phyloP scores from a whole-genome alignment of 2,888 invertebrate species.

The Agapetus fuscipes region DNA sequence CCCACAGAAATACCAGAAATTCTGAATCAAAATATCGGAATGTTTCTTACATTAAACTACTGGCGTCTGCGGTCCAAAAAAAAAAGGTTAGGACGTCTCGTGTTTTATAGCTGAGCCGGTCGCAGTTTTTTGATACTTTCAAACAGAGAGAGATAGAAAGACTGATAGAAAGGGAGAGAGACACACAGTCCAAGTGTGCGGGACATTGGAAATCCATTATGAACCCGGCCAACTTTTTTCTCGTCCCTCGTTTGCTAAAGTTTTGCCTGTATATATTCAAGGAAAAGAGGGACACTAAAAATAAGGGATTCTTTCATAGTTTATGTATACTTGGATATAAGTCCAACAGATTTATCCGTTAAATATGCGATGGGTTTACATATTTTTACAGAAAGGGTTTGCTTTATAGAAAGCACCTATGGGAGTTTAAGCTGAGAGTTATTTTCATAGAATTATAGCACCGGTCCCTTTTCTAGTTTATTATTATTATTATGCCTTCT shows the following conservation, averaged over 20 bases:
- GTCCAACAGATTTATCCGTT: too few relatives aligned
- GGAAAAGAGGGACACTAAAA: neutral
- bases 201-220: constrained; percentile 20
- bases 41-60: neutral
- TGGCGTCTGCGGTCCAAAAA: neutral
- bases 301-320: neutral
- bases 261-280: constrained; percentile 5
- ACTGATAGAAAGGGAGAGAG: too few relatives aligned
- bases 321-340: too few relatives aligned
- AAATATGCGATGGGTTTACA: too few relatives aligned
- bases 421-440: too few relatives aligned
- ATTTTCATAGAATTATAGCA: too few relatives aligned
- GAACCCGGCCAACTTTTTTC: constrained; percentile 12
- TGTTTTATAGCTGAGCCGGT: constrained; percentile 8
- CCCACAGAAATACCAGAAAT: too few relatives aligned
- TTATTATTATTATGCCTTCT: too few relatives aligned
- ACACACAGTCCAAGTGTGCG: constrained; percentile 7
- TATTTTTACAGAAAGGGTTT: too few relatives aligned
- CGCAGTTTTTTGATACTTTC: constrained; percentile 10
- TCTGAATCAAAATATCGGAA: neutral
- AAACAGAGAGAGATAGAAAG: neutral
- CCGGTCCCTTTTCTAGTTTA: too few relatives aligned
- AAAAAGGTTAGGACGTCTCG: constrained; percentile 1
- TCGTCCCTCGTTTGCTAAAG: constrained; percentile 6
- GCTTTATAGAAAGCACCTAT: too few relatives aligned